These are phyloP conservation scores for Halichondria panicea DNA, from an alignment of 37 sponge, comb jelly and placozoan species.

Conservation along the genomic window DNA sequence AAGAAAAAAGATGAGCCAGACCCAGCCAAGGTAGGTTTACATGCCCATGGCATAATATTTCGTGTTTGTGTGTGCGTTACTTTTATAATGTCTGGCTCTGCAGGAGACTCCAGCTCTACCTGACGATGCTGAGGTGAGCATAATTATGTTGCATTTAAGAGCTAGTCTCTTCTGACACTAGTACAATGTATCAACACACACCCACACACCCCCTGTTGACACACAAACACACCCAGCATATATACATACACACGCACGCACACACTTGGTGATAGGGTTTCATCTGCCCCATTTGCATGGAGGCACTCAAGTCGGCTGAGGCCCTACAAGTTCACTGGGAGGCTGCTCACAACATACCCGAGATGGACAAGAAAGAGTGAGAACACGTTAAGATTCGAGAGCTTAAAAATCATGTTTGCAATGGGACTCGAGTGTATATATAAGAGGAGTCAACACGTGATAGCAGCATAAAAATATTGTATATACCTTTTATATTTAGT, in stretches of 20 bases:
- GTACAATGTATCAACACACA: neutral
- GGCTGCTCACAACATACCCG: slow-evolving; percentile 43
- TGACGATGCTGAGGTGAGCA: neutral
- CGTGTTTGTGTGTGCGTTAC: neutral
- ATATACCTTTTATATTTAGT: too few species aligned
- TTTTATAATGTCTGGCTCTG: neutral
- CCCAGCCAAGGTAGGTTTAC: neutral
- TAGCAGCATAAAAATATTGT: too few species aligned
- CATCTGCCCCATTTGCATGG: slow-evolving; percentile 86
- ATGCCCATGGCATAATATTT: neutral
- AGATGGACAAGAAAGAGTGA: too few species aligned
- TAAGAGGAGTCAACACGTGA: too few species aligned
- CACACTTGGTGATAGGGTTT: slow-evolving; percentile 43
- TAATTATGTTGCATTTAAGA: neutral
- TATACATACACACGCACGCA: neutral
- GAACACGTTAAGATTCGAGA: too few species aligned
- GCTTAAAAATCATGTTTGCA: too few species aligned
- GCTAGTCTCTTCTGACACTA: neutral
- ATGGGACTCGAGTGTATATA: too few species aligned
- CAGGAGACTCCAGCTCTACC: neutral
- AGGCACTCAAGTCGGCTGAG: slow-evolving; percentile 52
- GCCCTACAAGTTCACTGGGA: slow-evolving; percentile 81
- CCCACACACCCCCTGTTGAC: too few species aligned
- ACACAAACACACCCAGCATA: neutral
- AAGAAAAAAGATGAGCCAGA: slow-evolving; percentile 8